phyloP scores from a whole-genome alignment of 2,888 invertebrate species.

The Agrotis puta region DNA sequence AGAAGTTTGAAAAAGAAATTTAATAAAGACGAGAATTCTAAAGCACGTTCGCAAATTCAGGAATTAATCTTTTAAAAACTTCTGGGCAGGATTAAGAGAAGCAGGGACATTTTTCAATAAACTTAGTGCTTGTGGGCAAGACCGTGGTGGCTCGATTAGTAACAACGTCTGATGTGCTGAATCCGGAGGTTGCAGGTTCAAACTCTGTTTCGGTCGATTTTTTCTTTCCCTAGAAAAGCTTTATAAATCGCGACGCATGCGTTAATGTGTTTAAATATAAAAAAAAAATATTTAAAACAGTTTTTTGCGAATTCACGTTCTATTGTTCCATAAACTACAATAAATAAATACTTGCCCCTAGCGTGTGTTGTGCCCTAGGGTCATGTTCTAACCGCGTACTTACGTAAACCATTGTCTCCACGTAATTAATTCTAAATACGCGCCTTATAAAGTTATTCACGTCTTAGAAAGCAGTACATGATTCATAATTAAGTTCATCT shows the following conservation, averaged over 20 bases:
- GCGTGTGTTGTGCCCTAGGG: conserved; percentile 49
- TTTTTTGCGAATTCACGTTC: conserved; percentile 26
- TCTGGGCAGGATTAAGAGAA: no score
- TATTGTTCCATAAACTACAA: conserved; percentile 41
- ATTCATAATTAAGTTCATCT: conserved; percentile 65
- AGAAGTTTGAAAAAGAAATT: neutral
- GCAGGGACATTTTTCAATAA: no score
- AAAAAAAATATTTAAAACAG: conserved; percentile 6
- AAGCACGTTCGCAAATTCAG: neutral
- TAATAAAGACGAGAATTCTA: neutral
- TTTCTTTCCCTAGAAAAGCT: no score
- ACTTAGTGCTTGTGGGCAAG: no score
- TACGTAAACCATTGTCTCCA: conserved; percentile 76
- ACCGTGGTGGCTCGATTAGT: no score
- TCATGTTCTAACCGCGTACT: conserved; percentile 68
- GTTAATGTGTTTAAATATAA: no score
- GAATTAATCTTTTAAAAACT: neutral
- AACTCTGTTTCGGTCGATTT: no score
- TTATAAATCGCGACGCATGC: no score
- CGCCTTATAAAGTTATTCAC: conserved; percentile 74
- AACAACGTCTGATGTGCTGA: no score
- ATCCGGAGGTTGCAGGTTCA: no score
- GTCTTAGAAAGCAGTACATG: conserved; percentile 65
- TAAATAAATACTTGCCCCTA: conserved; percentile 30
- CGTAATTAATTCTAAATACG: conserved; percentile 71